These are phyloP conservation scores for Phaedon cochleariae DNA, from an alignment of 2,888 invertebrate genomes.

Conservation along the genomic window DNA sequence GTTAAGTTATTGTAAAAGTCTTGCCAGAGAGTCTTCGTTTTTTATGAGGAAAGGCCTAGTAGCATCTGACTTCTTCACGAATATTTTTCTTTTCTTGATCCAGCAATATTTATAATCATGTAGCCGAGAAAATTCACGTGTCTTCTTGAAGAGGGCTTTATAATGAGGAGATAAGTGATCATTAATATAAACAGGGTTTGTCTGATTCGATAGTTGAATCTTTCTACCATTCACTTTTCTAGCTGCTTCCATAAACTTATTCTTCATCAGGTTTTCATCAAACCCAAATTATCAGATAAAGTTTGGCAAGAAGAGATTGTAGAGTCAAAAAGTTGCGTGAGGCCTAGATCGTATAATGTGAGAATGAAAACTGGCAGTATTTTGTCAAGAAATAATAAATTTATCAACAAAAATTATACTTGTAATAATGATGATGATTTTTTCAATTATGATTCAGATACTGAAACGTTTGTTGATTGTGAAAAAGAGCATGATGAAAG, in stretches of 20 bases:
- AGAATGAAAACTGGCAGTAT: no score
- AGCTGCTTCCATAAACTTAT: conserved; percentile 2
- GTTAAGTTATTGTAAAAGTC: not conserved
- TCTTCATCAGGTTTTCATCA: no score
- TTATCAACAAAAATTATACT: no score
- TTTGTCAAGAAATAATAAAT: no score
- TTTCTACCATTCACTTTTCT: not conserved
- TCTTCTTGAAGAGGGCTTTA: not conserved
- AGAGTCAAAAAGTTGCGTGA: no score
- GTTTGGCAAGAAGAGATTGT: no score
- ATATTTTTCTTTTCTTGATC: conserved; percentile 2
- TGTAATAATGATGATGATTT: no score
- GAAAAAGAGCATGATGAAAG: no score
- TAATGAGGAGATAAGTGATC: conserved; percentile 6
- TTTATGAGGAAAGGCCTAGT: not conserved
- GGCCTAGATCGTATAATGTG: no score
- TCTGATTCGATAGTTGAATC: not conserved
- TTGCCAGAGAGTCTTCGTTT: not conserved
- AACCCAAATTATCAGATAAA: no score
- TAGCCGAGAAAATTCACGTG: not conserved
- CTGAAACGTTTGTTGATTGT: no score
- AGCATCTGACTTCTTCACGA: conserved; percentile 2
- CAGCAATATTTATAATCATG: conserved; percentile 4
- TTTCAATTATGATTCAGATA: no score
- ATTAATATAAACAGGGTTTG: not conserved